Conservation (phyloP, 2,113 vertebrate species). For the Pardalotus punctatus region DNA sequence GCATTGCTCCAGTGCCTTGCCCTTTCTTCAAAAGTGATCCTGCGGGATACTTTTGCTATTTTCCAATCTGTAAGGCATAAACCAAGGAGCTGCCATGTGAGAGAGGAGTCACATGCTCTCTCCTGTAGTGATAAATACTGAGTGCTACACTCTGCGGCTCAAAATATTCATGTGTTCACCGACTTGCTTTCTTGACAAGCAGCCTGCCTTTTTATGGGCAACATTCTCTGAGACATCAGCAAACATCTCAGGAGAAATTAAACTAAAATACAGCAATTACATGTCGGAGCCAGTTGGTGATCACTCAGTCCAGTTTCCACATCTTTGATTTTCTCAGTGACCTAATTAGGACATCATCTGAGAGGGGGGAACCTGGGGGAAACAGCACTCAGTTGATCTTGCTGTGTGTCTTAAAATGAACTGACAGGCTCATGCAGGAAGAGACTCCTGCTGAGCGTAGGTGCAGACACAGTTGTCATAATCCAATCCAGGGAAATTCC, state of each 20-base stretch:
- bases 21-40: neutral
- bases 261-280: neutral
- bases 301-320: neutral
- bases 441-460: neutral
- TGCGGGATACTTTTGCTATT: neutral
- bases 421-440: neutral
- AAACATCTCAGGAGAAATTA: neutral
- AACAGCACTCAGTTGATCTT: neutral
- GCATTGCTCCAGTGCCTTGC: neutral
- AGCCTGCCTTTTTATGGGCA: constrained; percentile 13
- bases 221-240: neutral
- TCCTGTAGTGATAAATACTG: neutral
- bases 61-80: neutral
- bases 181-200: neutral
- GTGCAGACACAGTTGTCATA: neutral
- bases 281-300: neutral
- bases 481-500: neutral
- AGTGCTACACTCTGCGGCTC: neutral
- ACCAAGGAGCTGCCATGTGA: constrained; percentile 13
- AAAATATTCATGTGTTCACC: neutral
- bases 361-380: neutral
- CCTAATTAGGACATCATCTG: constrained; percentile 15
- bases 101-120: constrained; percentile 3
- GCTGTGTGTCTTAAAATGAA: neutral
- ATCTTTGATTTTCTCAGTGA: neutral